Conservation (phyloP, 2,888 invertebrate genomes). For the Folsomia candida region DNA sequence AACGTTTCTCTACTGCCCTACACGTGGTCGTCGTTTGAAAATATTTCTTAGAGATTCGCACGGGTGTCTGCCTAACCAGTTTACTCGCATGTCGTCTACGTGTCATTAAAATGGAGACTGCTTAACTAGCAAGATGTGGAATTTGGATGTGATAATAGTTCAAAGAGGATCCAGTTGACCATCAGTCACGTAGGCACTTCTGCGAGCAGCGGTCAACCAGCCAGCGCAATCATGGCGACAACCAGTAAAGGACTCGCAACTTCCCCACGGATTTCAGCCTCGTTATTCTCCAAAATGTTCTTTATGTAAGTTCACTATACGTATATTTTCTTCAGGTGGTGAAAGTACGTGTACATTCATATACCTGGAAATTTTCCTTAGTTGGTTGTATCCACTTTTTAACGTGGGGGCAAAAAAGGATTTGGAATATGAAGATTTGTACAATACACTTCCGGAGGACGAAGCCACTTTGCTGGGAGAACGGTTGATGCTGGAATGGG, state of each 20-base stretch:
- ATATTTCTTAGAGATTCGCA: too few species aligned
- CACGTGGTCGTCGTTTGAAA: background rate
- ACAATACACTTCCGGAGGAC: conserved; percentile 5
- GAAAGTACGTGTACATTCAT: too few species aligned
- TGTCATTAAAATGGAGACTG: too few species aligned
- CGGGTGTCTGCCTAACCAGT: too few species aligned
- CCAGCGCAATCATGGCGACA: background rate
- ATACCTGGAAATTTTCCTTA: too few species aligned
- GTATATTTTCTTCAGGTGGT: background rate
- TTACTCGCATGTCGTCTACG: too few species aligned
- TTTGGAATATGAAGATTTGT: conserved; percentile 15
- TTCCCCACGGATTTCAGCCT: background rate
- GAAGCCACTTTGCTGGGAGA: conserved; percentile 9
- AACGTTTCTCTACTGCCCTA: background rate
- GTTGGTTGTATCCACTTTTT: conserved; percentile 23
- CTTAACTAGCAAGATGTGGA: too few species aligned
- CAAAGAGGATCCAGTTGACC: too few species aligned
- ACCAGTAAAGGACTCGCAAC: background rate
- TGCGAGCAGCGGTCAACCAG: too few species aligned
- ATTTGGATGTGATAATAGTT: too few species aligned
- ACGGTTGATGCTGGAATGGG: conserved; percentile 11
- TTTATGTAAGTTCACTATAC: conserved; percentile 4
- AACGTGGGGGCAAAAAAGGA: conserved; percentile 13
- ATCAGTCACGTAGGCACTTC: too few species aligned
- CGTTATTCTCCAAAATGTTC: conserved; percentile 9